A percentile compares a stretch with the other conserved stretches of the same genome.
Evolutionary conservation across 2,888 invertebrate genomes (phyloP).

Genomic region (Troides aeacus): DNA sequence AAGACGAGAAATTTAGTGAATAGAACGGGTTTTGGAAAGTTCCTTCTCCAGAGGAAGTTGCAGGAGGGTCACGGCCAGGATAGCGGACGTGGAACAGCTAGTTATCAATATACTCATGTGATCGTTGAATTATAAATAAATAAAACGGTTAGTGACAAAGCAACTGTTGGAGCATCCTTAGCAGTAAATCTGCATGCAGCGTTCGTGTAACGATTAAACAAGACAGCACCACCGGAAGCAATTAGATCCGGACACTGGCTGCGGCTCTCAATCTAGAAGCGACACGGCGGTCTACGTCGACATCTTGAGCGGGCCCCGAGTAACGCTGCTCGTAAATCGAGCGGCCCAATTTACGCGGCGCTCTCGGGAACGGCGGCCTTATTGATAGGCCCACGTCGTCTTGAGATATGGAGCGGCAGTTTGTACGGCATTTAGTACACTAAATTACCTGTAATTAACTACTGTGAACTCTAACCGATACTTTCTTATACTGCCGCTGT

Average conservation of each 20-base stretch:
- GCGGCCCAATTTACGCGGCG: conserved; percentile 41
- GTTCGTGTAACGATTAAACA: conserved; percentile 20
- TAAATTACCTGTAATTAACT: conserved; percentile 49
- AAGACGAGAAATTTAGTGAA: too few species aligned
- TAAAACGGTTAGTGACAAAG: too few species aligned
- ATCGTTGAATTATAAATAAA: too few species aligned
- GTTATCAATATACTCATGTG: too few species aligned
- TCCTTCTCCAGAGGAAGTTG: too few species aligned
- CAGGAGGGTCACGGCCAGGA: too few species aligned
- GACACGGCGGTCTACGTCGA: conserved; percentile 32
- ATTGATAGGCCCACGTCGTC: conserved; percentile 74
- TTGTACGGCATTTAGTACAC: conserved; percentile 44
- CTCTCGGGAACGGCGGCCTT: conserved; percentile 41
- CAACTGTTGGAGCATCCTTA: too few species aligned
- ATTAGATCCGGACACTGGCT: conserved; percentile 25
- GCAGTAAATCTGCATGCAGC: too few species aligned
- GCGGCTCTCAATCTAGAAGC: conserved; percentile 35
- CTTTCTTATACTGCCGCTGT: background rate
- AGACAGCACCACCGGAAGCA: conserved; percentile 24
- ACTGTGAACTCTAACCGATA: conserved; percentile 27
- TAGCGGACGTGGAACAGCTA: too few species aligned
- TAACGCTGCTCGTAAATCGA: conserved; percentile 40
- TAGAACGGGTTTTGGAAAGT: too few species aligned
- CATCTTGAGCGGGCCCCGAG: conserved; percentile 33
- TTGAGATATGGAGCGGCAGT: conserved; percentile 64